A percentile compares a stretch with the other conserved stretches of the same genome.
Evolutionary conservation across 2,888 invertebrate species (phyloP).

Genomic region (Pristionchus maxplancki): DNA sequence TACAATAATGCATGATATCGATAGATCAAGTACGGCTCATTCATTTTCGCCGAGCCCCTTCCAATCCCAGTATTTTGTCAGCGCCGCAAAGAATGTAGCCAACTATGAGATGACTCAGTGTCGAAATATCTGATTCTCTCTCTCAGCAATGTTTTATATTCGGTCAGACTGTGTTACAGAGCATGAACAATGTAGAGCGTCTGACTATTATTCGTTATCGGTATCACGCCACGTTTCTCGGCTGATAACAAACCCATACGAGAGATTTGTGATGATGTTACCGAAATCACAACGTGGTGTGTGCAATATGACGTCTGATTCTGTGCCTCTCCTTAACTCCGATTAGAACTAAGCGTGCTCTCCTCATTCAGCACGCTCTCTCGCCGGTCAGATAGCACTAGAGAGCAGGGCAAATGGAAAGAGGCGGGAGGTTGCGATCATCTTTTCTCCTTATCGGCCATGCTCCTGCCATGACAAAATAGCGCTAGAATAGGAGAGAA

Average conservation of each 20-base stretch:
- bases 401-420: background rate
- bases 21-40: too few species aligned
- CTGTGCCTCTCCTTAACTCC: background rate
- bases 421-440: too few species aligned
- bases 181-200: too few species aligned
- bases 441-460: background rate
- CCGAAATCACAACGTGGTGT: background rate
- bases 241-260: background rate
- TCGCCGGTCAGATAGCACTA: background rate
- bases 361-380: background rate
- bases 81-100: too few species aligned
- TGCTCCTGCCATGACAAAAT: background rate
- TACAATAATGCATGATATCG: too few species aligned
- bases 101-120: too few species aligned
- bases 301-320: background rate
- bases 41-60: too few species aligned
- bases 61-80: too few species aligned
- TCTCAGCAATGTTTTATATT: too few species aligned
- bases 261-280: background rate
- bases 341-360: background rate
- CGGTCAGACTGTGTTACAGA: too few species aligned
- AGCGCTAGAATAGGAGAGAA: background rate
- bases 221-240: background rate
- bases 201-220: too few species aligned
- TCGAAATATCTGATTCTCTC: too few species aligned